Evolutionary conservation across 2,888 invertebrate genomes (phyloP).

Genomic region (Chromoteleia sp.): DNA sequence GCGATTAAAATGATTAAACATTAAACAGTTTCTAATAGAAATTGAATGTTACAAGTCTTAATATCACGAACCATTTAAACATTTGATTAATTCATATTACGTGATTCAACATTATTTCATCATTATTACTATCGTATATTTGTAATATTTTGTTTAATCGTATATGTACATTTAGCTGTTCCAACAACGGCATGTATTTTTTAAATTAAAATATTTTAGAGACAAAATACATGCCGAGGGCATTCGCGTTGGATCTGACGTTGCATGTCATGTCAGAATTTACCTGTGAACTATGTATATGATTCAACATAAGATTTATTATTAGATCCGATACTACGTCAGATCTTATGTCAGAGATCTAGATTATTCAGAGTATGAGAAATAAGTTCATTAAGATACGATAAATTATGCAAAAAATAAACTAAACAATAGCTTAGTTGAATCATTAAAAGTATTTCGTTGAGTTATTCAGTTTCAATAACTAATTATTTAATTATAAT

Average conservation of each 20-base stretch:
- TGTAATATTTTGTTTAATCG: not conserved
- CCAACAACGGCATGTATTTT: not conserved
- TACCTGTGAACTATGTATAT: conserved; percentile 37
- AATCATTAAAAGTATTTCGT: too few species aligned
- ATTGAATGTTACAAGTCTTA: too few species aligned
- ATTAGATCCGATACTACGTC: conserved; percentile 27
- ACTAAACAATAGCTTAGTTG: not conserved
- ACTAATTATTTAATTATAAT: too few species aligned
- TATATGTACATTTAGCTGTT: not conserved
- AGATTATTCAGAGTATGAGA: conserved; percentile 11
- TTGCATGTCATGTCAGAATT: conserved; percentile 39
- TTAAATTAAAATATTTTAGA: conserved; percentile 1
- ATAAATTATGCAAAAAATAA: not conserved
- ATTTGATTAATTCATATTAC: too few species aligned
- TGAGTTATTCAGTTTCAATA: too few species aligned
- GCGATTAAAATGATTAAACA: too few species aligned
- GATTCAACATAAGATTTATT: conserved; percentile 37
- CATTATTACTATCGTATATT: not conserved
- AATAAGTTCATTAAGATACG: conserved; percentile 2
- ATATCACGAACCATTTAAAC: too few species aligned
- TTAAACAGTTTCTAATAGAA: too few species aligned
- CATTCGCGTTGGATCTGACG: conserved; percentile 11
- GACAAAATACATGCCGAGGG: conserved; percentile 7
- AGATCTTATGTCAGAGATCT: conserved; percentile 28
- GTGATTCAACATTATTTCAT: too few species aligned